Evolutionary conservation across 2,888 invertebrate genomes (phyloP).

Genomic region (Halictus quadricinctus): DNA sequence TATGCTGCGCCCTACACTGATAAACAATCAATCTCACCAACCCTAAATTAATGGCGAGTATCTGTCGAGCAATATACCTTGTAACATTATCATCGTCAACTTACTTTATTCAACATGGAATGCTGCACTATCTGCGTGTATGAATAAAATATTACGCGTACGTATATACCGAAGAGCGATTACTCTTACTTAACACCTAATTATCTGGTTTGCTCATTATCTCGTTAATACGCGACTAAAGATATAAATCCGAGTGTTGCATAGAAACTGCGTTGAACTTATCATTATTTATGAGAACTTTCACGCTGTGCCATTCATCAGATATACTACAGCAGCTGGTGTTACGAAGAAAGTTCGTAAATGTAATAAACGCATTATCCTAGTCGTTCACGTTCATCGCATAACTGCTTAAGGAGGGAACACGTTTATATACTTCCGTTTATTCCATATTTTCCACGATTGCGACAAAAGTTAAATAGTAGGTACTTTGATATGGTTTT

Average conservation of each 20-base stretch:
- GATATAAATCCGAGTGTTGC: neutral
- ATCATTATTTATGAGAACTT: slow-evolving; percentile 9
- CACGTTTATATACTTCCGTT: too few relatives aligned
- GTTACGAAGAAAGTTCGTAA: neutral
- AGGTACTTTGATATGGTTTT: too few relatives aligned
- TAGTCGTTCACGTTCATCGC: neutral
- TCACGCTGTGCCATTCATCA: neutral
- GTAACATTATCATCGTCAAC: neutral
- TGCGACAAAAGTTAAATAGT: too few relatives aligned
- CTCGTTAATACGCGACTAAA: neutral
- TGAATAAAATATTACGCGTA: neutral
- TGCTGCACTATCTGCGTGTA: neutral
- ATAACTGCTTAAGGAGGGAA: neutral
- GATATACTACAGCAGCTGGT: neutral
- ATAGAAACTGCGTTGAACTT: neutral
- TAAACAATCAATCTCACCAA: neutral
- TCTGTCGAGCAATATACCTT: neutral
- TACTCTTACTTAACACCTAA: neutral
- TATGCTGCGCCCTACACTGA: neutral
- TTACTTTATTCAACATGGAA: neutral
- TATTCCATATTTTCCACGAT: too few relatives aligned
- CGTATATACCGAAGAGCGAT: neutral
- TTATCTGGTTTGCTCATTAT: neutral
- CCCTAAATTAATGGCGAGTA: neutral
- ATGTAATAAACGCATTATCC: neutral